These are phyloP conservation scores for Limonius californicus DNA, from an alignment of 1,140 invertebrate species.

Conservation along the genomic window DNA sequence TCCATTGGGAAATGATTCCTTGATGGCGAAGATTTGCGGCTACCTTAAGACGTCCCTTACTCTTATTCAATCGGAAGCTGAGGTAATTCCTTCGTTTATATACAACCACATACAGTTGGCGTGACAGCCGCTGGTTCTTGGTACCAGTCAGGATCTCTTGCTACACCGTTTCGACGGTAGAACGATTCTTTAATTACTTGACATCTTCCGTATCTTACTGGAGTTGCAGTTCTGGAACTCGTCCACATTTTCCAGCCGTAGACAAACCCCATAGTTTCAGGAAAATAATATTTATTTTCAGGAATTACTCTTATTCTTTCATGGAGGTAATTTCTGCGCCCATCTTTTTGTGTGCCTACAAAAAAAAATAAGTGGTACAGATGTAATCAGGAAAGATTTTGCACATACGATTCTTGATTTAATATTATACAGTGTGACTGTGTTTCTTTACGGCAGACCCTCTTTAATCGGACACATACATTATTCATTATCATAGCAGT, in stretches of 20 bases:
- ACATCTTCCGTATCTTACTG: slow-evolving; percentile 36
- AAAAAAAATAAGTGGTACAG: too few species aligned
- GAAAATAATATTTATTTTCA: slow-evolving; percentile 41
- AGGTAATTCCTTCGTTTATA: slow-evolving; percentile 12
- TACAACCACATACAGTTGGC: slow-evolving; percentile 38
- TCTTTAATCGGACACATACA: too few species aligned
- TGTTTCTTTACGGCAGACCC: too few species aligned
- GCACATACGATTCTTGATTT: too few species aligned
- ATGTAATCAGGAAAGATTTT: too few species aligned
- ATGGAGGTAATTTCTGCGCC: slow-evolving; percentile 35
- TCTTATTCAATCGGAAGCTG: slow-evolving; percentile 14
- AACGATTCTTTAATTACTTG: slow-evolving; percentile 43
- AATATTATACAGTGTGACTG: too few species aligned
- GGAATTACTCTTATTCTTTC: slow-evolving; percentile 37
- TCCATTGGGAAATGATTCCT: slow-evolving; percentile 13
- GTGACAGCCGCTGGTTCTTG: slow-evolving; percentile 36
- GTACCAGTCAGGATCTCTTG: slow-evolving; percentile 44
- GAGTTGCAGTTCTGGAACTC: slow-evolving; percentile 28
- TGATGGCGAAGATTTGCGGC: slow-evolving; percentile 9
- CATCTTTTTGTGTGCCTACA: slow-evolving; percentile 28
- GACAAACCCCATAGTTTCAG: slow-evolving; percentile 37
- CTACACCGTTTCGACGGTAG: slow-evolving; percentile 41
- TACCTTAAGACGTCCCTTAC: slow-evolving; percentile 11
- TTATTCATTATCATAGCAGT: too few species aligned
- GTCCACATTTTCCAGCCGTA: slow-evolving; percentile 45